Evolutionary conservation across 1,140 invertebrate genomes (phyloP).

Genomic region (Drosophila truncata): DNA sequence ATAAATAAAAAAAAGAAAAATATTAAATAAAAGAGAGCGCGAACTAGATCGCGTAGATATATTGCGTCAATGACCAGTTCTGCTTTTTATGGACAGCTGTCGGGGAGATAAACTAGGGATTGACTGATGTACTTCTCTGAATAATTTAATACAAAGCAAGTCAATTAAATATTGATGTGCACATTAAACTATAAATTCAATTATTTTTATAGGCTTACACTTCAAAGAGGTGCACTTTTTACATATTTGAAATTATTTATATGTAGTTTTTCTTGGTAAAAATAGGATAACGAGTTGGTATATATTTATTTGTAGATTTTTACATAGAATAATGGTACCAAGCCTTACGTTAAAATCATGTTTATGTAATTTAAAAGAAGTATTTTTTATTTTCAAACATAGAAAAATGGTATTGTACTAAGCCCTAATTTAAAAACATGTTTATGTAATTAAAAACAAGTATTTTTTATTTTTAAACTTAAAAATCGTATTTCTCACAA

Average conservation of each 20-base stretch:
- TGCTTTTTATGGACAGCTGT: conserved; percentile 15
- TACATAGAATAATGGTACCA: not conserved
- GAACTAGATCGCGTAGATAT: conserved; percentile 24
- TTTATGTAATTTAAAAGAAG: not conserved
- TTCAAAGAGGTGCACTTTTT: not conserved
- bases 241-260: not conserved
- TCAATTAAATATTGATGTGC: conserved; percentile 20
- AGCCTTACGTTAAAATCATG: too few species aligned
- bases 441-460: not conserved
- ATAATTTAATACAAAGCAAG: conserved; percentile 6
- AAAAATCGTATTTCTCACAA: too few species aligned
- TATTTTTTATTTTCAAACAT: not conserved
- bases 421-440: too few species aligned
- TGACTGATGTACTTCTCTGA: conserved; percentile 11
- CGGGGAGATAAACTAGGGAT: conserved; percentile 9
- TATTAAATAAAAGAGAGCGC: not conserved
- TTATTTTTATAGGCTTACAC: not conserved
- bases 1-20: conserved; percentile 8
- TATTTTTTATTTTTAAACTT: not conserved
- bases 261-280: not conserved
- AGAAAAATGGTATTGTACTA: too few species aligned
- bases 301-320: not conserved
- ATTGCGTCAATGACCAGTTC: conserved; percentile 23
- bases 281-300: not conserved
- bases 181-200: conserved; percentile 2